A percentile compares a stretch with the other conserved stretches of the same genome.
Conservation (phyloP, 2,888 invertebrate species). For the Euzetes globulus region DNA sequence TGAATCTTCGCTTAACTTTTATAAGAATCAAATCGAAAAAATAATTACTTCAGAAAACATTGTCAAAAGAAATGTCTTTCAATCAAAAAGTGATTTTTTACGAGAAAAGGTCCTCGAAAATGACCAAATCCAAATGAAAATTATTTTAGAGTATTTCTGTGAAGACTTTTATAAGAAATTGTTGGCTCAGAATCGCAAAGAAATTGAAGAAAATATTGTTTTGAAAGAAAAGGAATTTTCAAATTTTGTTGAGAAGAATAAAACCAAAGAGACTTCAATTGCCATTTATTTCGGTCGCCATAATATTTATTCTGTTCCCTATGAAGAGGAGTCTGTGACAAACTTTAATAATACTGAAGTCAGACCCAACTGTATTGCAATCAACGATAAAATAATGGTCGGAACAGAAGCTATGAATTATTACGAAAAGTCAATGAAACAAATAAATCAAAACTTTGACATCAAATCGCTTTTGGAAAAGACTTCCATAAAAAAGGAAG, state of each 20-base stretch:
- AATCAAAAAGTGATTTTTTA: neutral
- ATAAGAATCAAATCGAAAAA: neutral
- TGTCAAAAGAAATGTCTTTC: neutral
- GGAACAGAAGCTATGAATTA: too few relatives aligned
- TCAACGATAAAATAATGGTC: too few relatives aligned
- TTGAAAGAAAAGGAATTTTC: neutral
- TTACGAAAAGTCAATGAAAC: too few relatives aligned
- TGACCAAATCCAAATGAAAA: neutral
- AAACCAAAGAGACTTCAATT: neutral
- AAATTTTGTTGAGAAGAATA: neutral
- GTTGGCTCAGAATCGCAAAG: neutral
- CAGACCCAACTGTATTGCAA: too few relatives aligned
- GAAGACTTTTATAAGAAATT: neutral
- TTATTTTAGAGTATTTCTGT: neutral
- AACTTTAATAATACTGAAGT: too few relatives aligned
- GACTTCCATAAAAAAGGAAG: too few relatives aligned
- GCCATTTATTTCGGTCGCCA: neutral
- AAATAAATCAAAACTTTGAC: too few relatives aligned
- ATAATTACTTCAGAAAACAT: neutral
- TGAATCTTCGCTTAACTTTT: neutral
- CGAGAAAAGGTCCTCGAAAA: neutral
- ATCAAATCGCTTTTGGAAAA: too few relatives aligned
- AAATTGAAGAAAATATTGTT: neutral
- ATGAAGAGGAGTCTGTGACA: too few relatives aligned
- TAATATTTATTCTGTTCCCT: too few relatives aligned